Percentiles rank a stretch among this genome's conserved stretches.
These are phyloP conservation scores for Cladopsammia gracilis DNA, from an alignment of 64 coral and sea anemone genomes.

Conservation along the genomic window DNA sequence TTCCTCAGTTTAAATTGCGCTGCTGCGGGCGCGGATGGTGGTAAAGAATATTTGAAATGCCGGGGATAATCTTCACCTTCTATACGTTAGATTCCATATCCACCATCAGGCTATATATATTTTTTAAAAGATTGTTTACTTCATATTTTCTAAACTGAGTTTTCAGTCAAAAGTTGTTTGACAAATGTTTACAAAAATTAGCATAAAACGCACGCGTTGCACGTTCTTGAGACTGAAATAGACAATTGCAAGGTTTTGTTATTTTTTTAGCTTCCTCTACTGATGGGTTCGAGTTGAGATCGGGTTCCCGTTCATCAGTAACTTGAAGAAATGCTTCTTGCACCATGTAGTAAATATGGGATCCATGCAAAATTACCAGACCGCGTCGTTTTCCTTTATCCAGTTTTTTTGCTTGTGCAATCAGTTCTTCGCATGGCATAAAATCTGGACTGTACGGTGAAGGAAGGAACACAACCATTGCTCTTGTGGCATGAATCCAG, in stretches of 20 bases:
- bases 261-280: neutral
- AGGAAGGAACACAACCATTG: slow-evolving; percentile 42
- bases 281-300: too few relatives aligned
- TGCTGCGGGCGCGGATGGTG: slow-evolving; percentile 70
- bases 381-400: slow-evolving; percentile 61
- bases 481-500: slow-evolving; percentile 62
- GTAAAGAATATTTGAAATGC: slow-evolving; percentile 42
- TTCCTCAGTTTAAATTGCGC: slow-evolving; percentile 12
- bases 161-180: neutral
- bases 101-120: too few relatives aligned
- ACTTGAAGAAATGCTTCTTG: slow-evolving; percentile 69
- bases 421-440: slow-evolving; percentile 55
- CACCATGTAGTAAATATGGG: slow-evolving; percentile 67
- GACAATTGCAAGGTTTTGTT: neutral
- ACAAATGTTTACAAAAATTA: neutral
- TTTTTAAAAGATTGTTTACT: neutral
- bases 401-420: slow-evolving; percentile 57
- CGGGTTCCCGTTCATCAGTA: slow-evolving; percentile 60
- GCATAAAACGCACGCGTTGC: neutral
- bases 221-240: slow-evolving; percentile 18
- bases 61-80: neutral
- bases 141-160: neutral
- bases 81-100: neutral
- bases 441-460: slow-evolving; percentile 55
- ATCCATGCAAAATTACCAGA: slow-evolving; percentile 66